A percentile compares a stretch with the other conserved stretches of the same genome.
Evolutionary conservation across 2,113 vertebrate species (phyloP).

Genomic region (Arenaria interpres): DNA sequence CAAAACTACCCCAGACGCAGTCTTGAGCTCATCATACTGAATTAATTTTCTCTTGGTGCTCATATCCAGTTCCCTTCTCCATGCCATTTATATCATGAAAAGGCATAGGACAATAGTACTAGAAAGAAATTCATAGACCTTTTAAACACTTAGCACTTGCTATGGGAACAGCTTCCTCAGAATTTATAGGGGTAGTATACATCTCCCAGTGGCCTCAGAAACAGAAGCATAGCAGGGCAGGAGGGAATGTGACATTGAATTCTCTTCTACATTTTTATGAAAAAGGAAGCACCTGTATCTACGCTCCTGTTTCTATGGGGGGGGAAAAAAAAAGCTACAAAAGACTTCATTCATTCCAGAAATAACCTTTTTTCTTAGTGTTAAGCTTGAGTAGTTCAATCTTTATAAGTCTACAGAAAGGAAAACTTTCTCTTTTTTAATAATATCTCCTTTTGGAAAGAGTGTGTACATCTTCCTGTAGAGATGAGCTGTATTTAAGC

Average conservation of each 20-base stretch:
- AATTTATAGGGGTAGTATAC: not conserved
- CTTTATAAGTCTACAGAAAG: not conserved
- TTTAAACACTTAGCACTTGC: slow-evolving; percentile 8
- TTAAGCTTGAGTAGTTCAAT: not conserved
- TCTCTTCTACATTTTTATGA: not conserved
- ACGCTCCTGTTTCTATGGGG: not conserved
- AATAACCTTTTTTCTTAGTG: not conserved
- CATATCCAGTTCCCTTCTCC: not conserved
- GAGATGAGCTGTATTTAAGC: not conserved
- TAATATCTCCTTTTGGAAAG: not conserved
- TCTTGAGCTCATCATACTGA: slow-evolving; percentile 12
- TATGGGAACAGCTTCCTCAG: not conserved
- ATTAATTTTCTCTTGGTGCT: slow-evolving; percentile 59
- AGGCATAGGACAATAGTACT: not conserved
- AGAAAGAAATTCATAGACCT: not conserved
- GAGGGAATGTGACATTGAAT: not conserved
- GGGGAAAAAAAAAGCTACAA: not conserved
- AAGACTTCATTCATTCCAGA: not conserved
- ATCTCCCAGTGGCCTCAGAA: slow-evolving; percentile 1
- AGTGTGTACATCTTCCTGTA: not conserved
- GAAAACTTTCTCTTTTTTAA: not conserved
- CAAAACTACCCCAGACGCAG: not conserved
- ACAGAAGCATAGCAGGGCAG: not conserved
- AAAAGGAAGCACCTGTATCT: not conserved
- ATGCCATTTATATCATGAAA: not conserved